These are phyloP conservation scores for Catharus bicknelli DNA, from an alignment of 2,113 vertebrate species.

Conservation along the genomic window DNA sequence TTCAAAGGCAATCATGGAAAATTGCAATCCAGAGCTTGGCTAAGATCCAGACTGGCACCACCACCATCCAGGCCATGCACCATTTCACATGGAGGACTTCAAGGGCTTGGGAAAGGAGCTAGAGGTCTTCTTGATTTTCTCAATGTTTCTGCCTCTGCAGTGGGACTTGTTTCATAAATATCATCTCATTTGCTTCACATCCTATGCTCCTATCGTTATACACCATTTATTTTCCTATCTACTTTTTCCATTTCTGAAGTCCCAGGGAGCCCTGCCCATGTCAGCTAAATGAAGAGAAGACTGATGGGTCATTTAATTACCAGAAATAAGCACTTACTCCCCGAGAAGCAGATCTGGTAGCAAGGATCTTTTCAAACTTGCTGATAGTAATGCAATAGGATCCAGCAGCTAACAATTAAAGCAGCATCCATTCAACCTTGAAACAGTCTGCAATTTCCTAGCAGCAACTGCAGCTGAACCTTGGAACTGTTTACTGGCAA, in stretches of 20 bases:
- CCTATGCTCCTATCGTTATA: background rate
- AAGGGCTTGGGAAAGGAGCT: background rate
- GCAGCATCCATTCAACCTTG: slow-evolving; percentile 45
- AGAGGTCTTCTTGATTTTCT: background rate
- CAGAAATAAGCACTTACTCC: slow-evolving; percentile 20
- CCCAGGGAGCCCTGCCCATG: background rate
- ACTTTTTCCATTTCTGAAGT: background rate
- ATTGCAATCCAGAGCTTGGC: background rate
- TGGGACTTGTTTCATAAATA: background rate
- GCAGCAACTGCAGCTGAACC: slow-evolving; percentile 6
- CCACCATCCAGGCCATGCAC: background rate
- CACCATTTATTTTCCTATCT: background rate
- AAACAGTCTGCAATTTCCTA: slow-evolving; percentile 31
- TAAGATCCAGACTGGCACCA: background rate
- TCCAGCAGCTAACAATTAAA: slow-evolving; percentile 38
- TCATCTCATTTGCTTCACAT: background rate
- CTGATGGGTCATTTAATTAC: slow-evolving; percentile 15
- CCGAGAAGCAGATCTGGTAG: slow-evolving; percentile 4
- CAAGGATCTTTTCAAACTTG: slow-evolving; percentile 29
- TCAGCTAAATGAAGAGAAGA: slow-evolving; percentile 17
- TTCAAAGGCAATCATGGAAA: background rate
- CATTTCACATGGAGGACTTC: background rate
- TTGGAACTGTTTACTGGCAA: background rate
- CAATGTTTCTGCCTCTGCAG: background rate
- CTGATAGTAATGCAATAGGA: slow-evolving; percentile 50